Evolutionary conservation across 2,113 vertebrate genomes (phyloP).

Genomic region (Cichladusa arquata): DNA sequence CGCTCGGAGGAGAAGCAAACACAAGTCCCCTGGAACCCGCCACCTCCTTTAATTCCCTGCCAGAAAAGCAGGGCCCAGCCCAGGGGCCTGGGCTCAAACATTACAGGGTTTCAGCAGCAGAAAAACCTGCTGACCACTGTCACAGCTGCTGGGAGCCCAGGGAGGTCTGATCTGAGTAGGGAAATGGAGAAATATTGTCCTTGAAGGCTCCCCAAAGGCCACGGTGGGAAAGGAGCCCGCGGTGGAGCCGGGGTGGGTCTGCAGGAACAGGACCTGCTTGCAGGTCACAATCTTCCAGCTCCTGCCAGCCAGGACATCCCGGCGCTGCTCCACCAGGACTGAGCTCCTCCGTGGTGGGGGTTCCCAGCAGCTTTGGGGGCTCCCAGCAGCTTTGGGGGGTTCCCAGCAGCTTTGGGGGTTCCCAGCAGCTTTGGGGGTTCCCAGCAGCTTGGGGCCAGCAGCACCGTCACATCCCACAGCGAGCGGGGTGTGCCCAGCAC

Average conservation of each 20-base stretch:
- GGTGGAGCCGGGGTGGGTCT: not conserved
- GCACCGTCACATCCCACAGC: not conserved
- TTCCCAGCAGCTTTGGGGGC: not conserved
- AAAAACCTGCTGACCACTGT: fast-evolving
- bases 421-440: not conserved
- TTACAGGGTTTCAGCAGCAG: not conserved
- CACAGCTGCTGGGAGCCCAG: not conserved
- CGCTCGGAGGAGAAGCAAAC: not conserved
- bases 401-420: not conserved
- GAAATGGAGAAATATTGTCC: not conserved
- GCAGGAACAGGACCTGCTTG: fast-evolving
- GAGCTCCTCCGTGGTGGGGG: not conserved
- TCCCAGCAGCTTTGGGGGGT: not conserved
- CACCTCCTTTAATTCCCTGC: slow-evolving; percentile 29
- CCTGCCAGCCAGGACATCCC: not conserved
- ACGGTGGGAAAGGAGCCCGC: fast-evolving
- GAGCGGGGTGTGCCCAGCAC: fast-evolving
- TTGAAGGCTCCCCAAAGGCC: fast-evolving
- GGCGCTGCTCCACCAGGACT: fast-evolving
- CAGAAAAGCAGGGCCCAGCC: not conserved
- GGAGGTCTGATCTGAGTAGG: fast-evolving
- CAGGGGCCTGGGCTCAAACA: not conserved
- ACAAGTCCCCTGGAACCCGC: not conserved
- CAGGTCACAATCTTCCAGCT: not conserved
- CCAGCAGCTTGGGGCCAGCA: not conserved